A percentile compares a stretch with the other conserved stretches of the same genome.
phyloP scores from a whole-genome alignment of 2,888 invertebrate species.

The Euzetes globulus region DNA sequence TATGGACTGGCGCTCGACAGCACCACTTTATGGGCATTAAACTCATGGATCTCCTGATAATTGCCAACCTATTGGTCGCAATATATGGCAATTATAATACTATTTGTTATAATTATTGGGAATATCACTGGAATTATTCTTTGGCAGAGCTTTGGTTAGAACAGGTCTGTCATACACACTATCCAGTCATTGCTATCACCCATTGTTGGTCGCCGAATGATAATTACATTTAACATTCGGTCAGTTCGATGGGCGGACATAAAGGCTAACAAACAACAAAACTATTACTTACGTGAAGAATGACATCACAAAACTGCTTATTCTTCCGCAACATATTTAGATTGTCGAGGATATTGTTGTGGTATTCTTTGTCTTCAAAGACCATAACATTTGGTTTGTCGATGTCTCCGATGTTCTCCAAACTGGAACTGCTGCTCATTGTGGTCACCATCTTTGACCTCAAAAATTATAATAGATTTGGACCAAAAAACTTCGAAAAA shows the following conservation, averaged over 20 bases:
- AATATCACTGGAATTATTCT: slow-evolving; percentile 27
- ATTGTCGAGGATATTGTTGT: slow-evolving; percentile 54
- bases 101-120: slow-evolving; percentile 44
- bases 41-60: slow-evolving; percentile 52
- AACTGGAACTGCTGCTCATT: background rate
- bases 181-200: background rate
- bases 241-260: background rate
- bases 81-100: background rate
- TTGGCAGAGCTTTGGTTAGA: background rate
- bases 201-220: background rate
- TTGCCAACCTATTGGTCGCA: slow-evolving; percentile 54
- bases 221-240: slow-evolving; percentile 1
- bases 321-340: slow-evolving; percentile 73
- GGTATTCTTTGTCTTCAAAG: slow-evolving; percentile 44
- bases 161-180: slow-evolving; percentile 44
- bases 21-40: slow-evolving; percentile 69
- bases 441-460: background rate
- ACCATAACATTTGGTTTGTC: slow-evolving; percentile 38
- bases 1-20: slow-evolving; percentile 69
- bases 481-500: background rate
- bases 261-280: slow-evolving; percentile 53
- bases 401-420: background rate
- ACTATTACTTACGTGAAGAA: background rate
- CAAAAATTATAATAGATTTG: background rate
- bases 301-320: slow-evolving; percentile 59